phyloP scores from a whole-genome alignment of 2,113 vertebrate species.

The Myocastor coypus region DNA sequence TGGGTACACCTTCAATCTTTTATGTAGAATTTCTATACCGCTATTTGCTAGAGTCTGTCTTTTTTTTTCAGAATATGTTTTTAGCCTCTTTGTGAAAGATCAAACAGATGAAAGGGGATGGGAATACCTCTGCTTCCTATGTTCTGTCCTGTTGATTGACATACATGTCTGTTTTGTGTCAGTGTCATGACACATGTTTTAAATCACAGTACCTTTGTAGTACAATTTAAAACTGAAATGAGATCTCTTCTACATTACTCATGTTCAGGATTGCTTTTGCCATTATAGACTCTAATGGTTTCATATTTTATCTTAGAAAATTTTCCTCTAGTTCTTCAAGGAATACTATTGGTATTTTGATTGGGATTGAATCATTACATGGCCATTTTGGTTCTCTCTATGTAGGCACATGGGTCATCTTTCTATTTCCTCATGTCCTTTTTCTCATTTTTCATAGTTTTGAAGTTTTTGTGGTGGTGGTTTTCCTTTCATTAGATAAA shows the following conservation, averaged over 20 bases:
- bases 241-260: neutral
- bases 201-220: neutral
- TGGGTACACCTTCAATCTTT: neutral
- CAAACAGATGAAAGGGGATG: neutral
- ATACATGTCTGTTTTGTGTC: neutral
- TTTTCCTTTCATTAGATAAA: neutral
- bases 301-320: neutral
- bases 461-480: neutral
- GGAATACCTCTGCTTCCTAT: neutral
- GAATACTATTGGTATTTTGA: neutral
- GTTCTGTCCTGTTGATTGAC: neutral
- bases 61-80: neutral
- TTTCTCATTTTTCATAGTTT: neutral
- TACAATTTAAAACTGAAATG: neutral
- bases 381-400: neutral
- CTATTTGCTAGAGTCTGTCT: neutral
- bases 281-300: neutral
- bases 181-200: neutral
- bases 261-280: neutral
- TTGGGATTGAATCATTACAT: neutral
- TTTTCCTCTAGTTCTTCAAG: neutral
- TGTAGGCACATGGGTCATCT: neutral
- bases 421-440: neutral
- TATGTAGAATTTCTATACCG: neutral
- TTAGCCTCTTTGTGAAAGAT: neutral